Percentiles rank a stretch among this genome's conserved stretches.
Evolutionary conservation across 2,797 vertebrate species (phyloP).

Genomic region (Sylvilagus floridanus): DNA sequence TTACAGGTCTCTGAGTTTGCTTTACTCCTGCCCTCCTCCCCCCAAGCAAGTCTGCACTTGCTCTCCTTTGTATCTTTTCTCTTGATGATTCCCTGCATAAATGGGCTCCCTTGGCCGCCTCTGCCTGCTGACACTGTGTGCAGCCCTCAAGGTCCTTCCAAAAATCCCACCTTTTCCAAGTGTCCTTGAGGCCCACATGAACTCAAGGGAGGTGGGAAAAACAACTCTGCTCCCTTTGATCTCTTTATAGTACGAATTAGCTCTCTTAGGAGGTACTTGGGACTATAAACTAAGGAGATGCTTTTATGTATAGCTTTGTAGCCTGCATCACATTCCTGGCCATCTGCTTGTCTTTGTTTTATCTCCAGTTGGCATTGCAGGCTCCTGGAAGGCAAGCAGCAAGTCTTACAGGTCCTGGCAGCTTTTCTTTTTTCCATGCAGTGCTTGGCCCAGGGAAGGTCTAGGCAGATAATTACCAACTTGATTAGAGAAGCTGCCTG

Average conservation of each 20-base stretch:
- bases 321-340: not conserved
- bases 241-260: slow-evolving; percentile 62
- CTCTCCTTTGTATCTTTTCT: not conserved
- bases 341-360: slow-evolving; percentile 50
- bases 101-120: not conserved
- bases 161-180: not conserved
- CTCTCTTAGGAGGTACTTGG: slow-evolving; percentile 53
- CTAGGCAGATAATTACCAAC: not conserved
- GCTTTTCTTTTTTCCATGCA: slow-evolving; percentile 4
- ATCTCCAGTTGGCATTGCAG: not conserved
- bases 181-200: not conserved
- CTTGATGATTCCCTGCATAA: not conserved
- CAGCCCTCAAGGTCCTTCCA: not conserved
- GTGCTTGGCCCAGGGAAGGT: not conserved
- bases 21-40: not conserved
- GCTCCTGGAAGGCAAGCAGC: slow-evolving; percentile 29
- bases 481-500: not conserved
- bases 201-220: slow-evolving; percentile 37
- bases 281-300: slow-evolving; percentile 43
- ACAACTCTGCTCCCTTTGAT: slow-evolving; percentile 62
- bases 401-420: not conserved
- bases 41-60: not conserved
- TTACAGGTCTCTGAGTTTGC: not conserved
- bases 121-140: not conserved
- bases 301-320: slow-evolving; percentile 59